Conservation (phyloP, 2,113 vertebrate genomes). For the Sigmodon hispidus region DNA sequence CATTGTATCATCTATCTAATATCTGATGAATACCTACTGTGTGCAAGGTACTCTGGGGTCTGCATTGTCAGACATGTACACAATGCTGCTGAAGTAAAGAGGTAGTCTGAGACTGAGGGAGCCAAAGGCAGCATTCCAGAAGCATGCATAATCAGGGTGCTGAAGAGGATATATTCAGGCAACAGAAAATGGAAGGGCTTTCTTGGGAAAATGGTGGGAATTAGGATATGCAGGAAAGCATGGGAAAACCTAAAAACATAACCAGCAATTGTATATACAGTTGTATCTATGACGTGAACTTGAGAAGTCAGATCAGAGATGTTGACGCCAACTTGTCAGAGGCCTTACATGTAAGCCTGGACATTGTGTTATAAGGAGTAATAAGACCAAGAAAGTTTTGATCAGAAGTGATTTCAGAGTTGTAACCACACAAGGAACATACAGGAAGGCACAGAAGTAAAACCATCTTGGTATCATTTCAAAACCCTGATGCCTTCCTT, state of each 20-base stretch:
- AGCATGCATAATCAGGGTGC: neutral
- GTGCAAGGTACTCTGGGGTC: neutral
- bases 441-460: neutral
- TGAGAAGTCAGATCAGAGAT: neutral
- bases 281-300: neutral
- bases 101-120: neutral
- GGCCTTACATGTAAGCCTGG: neutral
- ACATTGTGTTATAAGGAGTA: neutral
- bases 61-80: neutral
- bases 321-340: neutral
- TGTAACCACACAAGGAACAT: neutral
- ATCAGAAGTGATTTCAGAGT: constrained; percentile 27
- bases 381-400: neutral
- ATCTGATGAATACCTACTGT: neutral
- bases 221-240: neutral
- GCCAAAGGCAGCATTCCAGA: neutral
- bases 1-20: neutral
- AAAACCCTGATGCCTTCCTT: neutral
- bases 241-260: neutral
- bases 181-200: constrained; percentile 10
- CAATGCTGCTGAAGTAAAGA: constrained; percentile 19
- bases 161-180: neutral
- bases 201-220: neutral
- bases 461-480: neutral
- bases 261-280: neutral